These are phyloP conservation scores for Psylliodes chrysocephalus DNA, from an alignment of 2,888 invertebrate species.

Conservation along the genomic window DNA sequence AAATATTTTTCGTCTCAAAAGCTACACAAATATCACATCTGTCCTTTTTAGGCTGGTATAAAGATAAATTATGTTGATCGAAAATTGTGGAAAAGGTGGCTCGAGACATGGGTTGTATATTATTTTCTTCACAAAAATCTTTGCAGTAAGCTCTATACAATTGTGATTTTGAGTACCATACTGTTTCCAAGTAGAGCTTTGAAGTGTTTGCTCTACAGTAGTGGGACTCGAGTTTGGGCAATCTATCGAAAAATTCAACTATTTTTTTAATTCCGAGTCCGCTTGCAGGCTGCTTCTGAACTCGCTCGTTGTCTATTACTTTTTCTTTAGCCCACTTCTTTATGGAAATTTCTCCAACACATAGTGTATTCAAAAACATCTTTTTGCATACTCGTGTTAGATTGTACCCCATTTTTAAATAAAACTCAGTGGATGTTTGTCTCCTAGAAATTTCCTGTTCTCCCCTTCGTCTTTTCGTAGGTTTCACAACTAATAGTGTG, in stretches of 20 bases:
- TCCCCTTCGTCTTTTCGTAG: too few species aligned
- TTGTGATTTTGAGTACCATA: constrained; percentile 28
- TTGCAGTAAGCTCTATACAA: constrained; percentile 21
- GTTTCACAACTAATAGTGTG: too few species aligned
- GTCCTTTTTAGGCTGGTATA: constrained; percentile 28
- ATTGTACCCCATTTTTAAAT: background rate
- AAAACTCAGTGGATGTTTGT: too few species aligned
- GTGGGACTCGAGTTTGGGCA: too few species aligned
- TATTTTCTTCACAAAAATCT: constrained; percentile 24
- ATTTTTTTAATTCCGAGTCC: background rate
- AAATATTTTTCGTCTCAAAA: too few species aligned
- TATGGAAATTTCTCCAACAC: background rate
- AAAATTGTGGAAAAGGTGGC: constrained; percentile 22
- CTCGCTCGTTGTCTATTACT: background rate
- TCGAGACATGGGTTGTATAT: constrained; percentile 24
- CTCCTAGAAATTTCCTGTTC: too few species aligned
- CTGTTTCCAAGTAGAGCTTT: constrained; percentile 27
- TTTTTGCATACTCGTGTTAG: background rate
- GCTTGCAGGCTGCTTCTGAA: background rate
- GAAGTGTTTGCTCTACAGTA: constrained; percentile 16
- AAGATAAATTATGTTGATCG: constrained; percentile 19
- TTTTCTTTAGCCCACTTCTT: background rate
- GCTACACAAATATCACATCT: too few species aligned
- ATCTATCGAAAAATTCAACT: constrained; percentile 21
- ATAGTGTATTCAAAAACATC: background rate